Conservation (phyloP, 1,140 invertebrate genomes). For the Proales similis region DNA sequence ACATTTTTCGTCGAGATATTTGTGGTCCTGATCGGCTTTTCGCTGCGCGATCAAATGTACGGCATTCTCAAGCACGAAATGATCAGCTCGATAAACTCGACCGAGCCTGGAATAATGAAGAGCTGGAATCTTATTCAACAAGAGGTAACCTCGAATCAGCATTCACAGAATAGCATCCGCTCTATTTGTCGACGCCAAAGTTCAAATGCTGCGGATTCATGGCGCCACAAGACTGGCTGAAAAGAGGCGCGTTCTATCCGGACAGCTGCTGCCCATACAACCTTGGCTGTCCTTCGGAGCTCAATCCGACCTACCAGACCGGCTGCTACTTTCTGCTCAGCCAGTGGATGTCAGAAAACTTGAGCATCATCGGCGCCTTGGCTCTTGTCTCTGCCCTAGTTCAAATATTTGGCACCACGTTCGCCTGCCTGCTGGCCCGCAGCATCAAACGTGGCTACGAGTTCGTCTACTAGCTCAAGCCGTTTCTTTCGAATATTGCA, state of each 20-base stretch:
- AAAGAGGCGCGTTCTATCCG: constrained; percentile 31
- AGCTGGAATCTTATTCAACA: constrained; percentile 31
- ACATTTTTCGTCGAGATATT: constrained; percentile 25
- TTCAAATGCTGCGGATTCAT: constrained; percentile 34
- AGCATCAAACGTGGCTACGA: constrained; percentile 36
- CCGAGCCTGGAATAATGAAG: constrained; percentile 34
- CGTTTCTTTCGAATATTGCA: too few relatives aligned
- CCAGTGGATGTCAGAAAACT: constrained; percentile 15
- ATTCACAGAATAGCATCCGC: not conserved
- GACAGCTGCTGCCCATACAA: constrained; percentile 18
- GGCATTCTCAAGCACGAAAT: constrained; percentile 25
- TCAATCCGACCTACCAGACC: constrained; percentile 13
- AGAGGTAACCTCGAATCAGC: constrained; percentile 14
- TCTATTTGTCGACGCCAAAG: not conserved
- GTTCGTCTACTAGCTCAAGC: constrained; percentile 12
- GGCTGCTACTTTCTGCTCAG: constrained; percentile 18
- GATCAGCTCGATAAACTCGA: constrained; percentile 35
- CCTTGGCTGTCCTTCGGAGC: constrained; percentile 24
- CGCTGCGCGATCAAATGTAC: constrained; percentile 24
- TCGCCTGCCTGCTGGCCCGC: constrained; percentile 23
- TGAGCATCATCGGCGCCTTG: constrained; percentile 10
- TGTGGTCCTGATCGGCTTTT: constrained; percentile 29
- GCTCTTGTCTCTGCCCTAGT: constrained; percentile 5
- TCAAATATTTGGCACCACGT: constrained; percentile 34
- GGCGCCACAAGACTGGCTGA: constrained; percentile 33